Evolutionary conservation across 2,797 vertebrate genomes (phyloP), one percentile per base, ranked within the genome.

Genomic region (Macropodus opercularis): DNA sequence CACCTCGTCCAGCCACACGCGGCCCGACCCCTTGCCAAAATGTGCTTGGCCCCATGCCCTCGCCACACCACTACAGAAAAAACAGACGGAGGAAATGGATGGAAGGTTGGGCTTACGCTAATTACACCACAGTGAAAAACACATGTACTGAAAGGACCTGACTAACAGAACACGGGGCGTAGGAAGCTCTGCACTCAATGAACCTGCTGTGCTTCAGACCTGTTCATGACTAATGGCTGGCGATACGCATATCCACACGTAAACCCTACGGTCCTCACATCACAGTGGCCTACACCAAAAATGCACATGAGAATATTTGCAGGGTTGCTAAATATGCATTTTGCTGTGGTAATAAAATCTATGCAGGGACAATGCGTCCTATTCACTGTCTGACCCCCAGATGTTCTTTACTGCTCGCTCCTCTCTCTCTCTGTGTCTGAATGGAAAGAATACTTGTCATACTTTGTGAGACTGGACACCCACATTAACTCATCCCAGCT

Each of bases 21-120:
- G 94, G 19, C 95, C 96, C 1, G 91, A 91, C n/a, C 94, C 93
- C 85, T 95, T 93, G 26, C 96, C 96, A 79, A 96, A 99, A 87
- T 93, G 81, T 3, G 95, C 96, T 72, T 90, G 90, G 56, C 84
- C 83, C 96, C 96, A 94, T 0, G 97, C 96, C 80, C 91, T 94
- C 32, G 95, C 95, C 31, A 93, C 68, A 38, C 97, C 96, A 3
- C 97, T 99, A 34, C 24, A 59, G 67, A 78, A 23, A 73, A 34
- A 58, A 68, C 12, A 42, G 19, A 61, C 3, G 5, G 15, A 5
- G 59, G 7, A 54, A 8, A 66, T 49, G 6, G 49, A 49, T 4
- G 51, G 10, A 59, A 18, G 13, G 24, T 48, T 48, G 47, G n/a
- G 31, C 21, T 57, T 71, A 10, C 32, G 40, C 21, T 22, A 19